These are phyloP conservation scores for Thera britannica DNA, from an alignment of 2,888 invertebrate species.

Conservation along the genomic window DNA sequence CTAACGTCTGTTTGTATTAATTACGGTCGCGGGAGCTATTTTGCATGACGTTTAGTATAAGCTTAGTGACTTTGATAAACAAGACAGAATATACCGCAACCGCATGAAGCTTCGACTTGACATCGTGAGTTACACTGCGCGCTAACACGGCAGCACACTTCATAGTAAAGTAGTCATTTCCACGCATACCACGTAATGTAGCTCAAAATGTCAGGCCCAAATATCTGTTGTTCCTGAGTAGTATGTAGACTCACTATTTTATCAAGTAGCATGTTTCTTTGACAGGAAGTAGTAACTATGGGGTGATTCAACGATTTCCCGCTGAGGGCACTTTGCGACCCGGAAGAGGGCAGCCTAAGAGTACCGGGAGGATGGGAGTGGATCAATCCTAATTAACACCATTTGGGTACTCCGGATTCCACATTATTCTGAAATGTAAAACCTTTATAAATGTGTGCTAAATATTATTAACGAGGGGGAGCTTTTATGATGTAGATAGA, in stretches of 20 bases:
- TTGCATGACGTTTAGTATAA: slow-evolving; percentile 31
- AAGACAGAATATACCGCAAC: slow-evolving; percentile 12
- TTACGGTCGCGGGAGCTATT: slow-evolving; percentile 33
- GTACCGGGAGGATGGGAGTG: slow-evolving; percentile 35
- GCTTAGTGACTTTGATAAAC: slow-evolving; percentile 21
- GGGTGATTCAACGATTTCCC: slow-evolving; percentile 58
- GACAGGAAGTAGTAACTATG: slow-evolving; percentile 58
- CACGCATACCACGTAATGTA: too few relatives aligned
- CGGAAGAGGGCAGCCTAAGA: slow-evolving; percentile 58
- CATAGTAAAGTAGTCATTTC: too few relatives aligned
- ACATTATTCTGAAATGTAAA: background rate
- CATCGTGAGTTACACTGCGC: too few relatives aligned
- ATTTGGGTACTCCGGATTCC: slow-evolving; percentile 35
- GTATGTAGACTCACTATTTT: background rate
- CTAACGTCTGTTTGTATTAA: slow-evolving; percentile 29
- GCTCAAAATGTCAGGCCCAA: too few relatives aligned
- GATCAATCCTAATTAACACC: slow-evolving; percentile 55
- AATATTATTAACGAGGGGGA: too few relatives aligned
- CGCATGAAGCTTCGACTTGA: too few relatives aligned
- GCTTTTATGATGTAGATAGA: too few relatives aligned
- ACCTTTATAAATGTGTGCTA: too few relatives aligned
- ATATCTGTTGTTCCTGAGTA: too few relatives aligned
- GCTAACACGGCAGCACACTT: too few relatives aligned
- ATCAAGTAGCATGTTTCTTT: slow-evolving; percentile 43
- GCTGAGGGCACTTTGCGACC: slow-evolving; percentile 41